Evolutionary conservation across 1,140 invertebrate species (phyloP).

Genomic region (Zaprionus camerounensis): DNA sequence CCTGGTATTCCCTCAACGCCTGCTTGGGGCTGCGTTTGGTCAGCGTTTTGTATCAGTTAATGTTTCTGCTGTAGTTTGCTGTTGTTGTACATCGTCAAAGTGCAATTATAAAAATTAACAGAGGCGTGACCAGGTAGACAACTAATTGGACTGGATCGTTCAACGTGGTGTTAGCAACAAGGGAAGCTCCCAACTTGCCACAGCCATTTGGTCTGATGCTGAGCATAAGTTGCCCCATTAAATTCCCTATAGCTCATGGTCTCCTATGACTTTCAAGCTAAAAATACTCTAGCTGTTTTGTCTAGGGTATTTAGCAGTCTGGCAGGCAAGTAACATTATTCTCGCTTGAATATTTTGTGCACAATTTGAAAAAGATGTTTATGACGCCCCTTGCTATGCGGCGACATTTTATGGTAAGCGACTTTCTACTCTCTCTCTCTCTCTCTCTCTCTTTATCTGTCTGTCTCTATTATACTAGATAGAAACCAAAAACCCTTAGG

Average conservation of each 20-base stretch:
- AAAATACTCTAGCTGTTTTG: background rate
- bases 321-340: background rate
- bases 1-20: background rate
- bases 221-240: background rate
- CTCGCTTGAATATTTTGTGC: background rate
- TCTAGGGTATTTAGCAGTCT: background rate
- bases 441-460: background rate
- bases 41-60: conserved; percentile 14
- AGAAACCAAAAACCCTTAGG: background rate
- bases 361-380: conserved; percentile 1
- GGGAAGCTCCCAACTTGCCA: background rate
- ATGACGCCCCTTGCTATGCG: background rate
- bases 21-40: conserved; percentile 6
- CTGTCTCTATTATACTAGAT: background rate
- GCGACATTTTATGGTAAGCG: background rate
- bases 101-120: conserved; percentile 42
- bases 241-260: background rate
- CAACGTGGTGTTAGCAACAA: background rate
- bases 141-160: conserved; percentile 10
- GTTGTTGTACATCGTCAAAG: conserved; percentile 29
- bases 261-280: background rate
- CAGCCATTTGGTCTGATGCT: background rate
- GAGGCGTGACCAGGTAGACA: conserved; percentile 22
- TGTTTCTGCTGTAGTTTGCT: background rate
- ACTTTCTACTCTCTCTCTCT: background rate